Conservation (phyloP, 2,888 invertebrate species). For the Drosophila acutilabella region DNA sequence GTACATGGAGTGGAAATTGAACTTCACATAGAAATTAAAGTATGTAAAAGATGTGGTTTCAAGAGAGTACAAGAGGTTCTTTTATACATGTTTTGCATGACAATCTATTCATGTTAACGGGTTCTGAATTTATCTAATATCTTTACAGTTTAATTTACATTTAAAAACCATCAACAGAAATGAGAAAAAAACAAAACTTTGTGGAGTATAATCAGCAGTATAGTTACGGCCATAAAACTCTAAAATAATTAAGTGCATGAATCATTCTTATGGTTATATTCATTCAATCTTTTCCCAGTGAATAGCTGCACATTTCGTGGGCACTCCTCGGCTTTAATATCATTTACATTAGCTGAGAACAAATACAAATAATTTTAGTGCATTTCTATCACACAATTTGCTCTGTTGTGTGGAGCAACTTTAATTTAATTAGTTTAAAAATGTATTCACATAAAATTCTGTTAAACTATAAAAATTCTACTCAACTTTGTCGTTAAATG, state of each 20-base stretch:
- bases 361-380: constrained; percentile 20
- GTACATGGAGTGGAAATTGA: not conserved
- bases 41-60: not conserved
- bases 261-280: constrained; percentile 27
- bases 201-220: not conserved
- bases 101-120: not conserved
- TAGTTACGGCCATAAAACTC: constrained; percentile 22
- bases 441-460: constrained; percentile 30
- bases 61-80: not conserved
- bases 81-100: not conserved
- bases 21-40: too few relatives aligned
- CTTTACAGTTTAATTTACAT: constrained; percentile 10
- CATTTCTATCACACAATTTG: constrained; percentile 36
- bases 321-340: constrained; percentile 32
- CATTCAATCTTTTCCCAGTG: constrained; percentile 11
- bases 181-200: not conserved
- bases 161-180: not conserved
- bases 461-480: not conserved
- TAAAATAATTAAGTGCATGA: constrained; percentile 41
- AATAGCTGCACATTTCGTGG: constrained; percentile 29
- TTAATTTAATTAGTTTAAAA: constrained; percentile 47
- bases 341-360: constrained; percentile 28
- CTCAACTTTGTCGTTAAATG: constrained; percentile 34
- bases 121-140: not conserved
- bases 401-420: constrained; percentile 6